Evolutionary conservation across 2,113 vertebrate species (phyloP).

Genomic region (Scartelaos histophorus): DNA sequence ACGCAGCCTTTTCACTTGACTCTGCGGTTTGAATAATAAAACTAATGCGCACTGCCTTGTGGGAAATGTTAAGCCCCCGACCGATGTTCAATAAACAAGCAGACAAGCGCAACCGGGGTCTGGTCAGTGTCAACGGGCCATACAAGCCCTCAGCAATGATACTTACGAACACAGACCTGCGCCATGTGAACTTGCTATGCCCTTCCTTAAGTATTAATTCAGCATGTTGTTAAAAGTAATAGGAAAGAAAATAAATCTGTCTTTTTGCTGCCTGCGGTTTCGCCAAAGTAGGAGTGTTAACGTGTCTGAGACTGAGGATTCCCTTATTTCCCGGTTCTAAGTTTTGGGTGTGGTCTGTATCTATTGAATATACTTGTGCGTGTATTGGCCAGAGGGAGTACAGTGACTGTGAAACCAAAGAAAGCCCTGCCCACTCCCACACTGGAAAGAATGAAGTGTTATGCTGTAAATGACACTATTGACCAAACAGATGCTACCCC

Average conservation of each 20-base stretch:
- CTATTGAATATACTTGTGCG: slow-evolving; percentile 9
- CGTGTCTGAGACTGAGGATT: slow-evolving; percentile 40
- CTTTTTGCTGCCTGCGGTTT: slow-evolving; percentile 29
- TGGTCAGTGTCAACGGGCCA: slow-evolving; percentile 45
- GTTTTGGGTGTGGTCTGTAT: slow-evolving; percentile 28
- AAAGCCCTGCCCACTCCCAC: slow-evolving; percentile 67
- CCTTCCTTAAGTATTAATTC: slow-evolving; percentile 30
- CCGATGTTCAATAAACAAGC: slow-evolving; percentile 52
- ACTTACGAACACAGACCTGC: slow-evolving; percentile 15
- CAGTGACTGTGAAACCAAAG: slow-evolving; percentile 69
- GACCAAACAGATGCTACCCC: slow-evolving; percentile 63
- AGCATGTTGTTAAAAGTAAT: slow-evolving; percentile 45
- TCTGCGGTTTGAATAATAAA: slow-evolving; percentile 46
- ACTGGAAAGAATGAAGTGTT: slow-evolving; percentile 73
- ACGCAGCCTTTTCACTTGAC: slow-evolving; percentile 53
- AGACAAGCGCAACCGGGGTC: slow-evolving; percentile 38
- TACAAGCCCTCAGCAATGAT: slow-evolving; percentile 16
- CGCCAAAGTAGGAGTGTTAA: slow-evolving; percentile 30
- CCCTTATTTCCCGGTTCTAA: slow-evolving; percentile 47
- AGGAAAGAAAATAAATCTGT: slow-evolving; percentile 53
- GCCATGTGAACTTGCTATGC: slow-evolving; percentile 45
- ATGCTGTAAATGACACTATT: slow-evolving; percentile 67
- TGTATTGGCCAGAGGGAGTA: slow-evolving; percentile 52
- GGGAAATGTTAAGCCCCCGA: slow-evolving; percentile 48
- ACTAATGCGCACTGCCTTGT: slow-evolving; percentile 37